phyloP scores from a whole-genome alignment of 2,113 vertebrate species.

The Chloropsis cyanopogon region DNA sequence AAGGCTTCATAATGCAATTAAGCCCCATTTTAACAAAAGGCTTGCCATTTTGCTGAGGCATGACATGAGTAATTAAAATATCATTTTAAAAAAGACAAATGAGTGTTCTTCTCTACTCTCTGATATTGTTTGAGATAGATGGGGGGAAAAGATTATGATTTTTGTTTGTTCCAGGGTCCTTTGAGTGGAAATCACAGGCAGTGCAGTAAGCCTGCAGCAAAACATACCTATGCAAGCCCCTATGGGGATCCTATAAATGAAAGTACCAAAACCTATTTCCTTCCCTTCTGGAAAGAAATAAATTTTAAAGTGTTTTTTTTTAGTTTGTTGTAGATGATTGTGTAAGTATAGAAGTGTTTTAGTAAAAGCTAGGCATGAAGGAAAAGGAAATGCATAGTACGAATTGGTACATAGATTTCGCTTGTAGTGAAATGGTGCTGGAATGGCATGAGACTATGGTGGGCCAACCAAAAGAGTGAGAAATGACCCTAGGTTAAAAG shows the following conservation, averaged over 20 bases:
- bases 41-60: conserved; percentile 61
- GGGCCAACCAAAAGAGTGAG: neutral
- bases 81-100: conserved; percentile 63
- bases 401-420: neutral
- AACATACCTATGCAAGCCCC: neutral
- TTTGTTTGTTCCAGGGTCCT: neutral
- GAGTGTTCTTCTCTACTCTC: conserved; percentile 25
- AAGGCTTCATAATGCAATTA: conserved; percentile 69
- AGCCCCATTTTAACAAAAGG: conserved; percentile 66
- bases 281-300: neutral
- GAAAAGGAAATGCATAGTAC: neutral
- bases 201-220: neutral
- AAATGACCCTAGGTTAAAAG: neutral
- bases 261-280: neutral
- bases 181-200: neutral
- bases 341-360: neutral
- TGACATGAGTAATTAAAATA: conserved; percentile 70
- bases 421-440: neutral
- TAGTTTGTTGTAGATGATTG: neutral
- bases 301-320: neutral
- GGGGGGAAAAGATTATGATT: conserved; percentile 9
- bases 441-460: neutral
- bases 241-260: neutral
- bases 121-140: conserved; percentile 25
- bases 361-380: neutral